phyloP scores from a whole-genome alignment of 1,140 invertebrate species.

The Drosophila willistoni region DNA sequence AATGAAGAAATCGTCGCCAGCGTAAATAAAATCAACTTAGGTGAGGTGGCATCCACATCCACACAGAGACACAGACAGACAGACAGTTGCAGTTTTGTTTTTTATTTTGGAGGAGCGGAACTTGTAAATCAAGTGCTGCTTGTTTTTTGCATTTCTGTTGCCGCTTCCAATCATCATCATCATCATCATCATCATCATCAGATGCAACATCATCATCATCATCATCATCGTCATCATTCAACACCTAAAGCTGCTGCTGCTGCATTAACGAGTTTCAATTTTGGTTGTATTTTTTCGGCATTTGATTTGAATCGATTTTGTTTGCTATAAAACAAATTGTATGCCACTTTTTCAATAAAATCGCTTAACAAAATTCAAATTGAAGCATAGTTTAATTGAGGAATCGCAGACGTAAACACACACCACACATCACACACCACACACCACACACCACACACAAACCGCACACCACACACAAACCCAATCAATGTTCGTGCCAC shows the following conservation, averaged over 20 bases:
- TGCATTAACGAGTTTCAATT: neutral
- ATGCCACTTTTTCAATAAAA: neutral
- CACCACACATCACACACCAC: too few relatives aligned
- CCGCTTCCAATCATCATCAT: constrained; percentile 5
- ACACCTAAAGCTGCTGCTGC: neutral
- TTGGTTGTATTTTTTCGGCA: neutral
- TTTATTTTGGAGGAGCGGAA: constrained; percentile 34
- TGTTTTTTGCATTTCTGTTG: constrained; percentile 7
- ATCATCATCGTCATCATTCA: neutral
- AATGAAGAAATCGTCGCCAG: constrained; percentile 36
- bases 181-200: constrained; percentile 12
- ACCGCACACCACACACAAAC: neutral
- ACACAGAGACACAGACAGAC: neutral
- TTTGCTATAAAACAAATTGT: constrained; percentile 1
- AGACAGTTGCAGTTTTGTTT: constrained; percentile 16
- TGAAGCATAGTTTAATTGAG: constrained; percentile 7
- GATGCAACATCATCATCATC: neutral
- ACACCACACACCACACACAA: too few relatives aligned
- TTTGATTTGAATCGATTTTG: constrained; percentile 4
- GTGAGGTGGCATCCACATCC: constrained; percentile 37
- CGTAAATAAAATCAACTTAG: constrained; percentile 22
- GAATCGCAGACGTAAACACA: neutral
- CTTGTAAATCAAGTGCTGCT: constrained; percentile 45
- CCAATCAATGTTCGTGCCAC: constrained; percentile 4
- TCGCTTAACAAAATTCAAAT: neutral